These are phyloP conservation scores for Andrena chrysosceles DNA, from an alignment of 2,888 invertebrate species.

Conservation along the genomic window DNA sequence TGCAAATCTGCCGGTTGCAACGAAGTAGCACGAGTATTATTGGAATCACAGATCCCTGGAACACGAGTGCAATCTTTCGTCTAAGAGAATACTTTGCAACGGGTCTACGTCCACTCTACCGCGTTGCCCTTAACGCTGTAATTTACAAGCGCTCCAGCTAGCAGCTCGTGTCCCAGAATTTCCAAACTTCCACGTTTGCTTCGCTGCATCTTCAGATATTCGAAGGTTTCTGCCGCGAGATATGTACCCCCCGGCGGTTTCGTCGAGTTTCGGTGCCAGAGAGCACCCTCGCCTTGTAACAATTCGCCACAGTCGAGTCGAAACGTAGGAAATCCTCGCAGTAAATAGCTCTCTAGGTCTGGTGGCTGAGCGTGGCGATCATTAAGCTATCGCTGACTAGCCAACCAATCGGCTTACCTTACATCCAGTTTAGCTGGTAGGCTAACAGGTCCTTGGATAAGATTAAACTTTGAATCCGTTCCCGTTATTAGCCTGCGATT, in stretches of 20 bases:
- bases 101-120: not conserved
- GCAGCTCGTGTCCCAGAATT: not conserved
- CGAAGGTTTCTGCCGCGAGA: conserved; percentile 2
- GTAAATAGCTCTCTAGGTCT: conserved; percentile 27
- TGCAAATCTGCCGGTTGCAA: conserved; percentile 21
- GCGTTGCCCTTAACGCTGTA: not conserved
- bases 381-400: conserved; percentile 37
- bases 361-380: conserved; percentile 9
- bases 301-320: conserved; percentile 8
- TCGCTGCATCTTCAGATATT: not conserved
- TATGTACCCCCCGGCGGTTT: not conserved
- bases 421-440: conserved; percentile 17
- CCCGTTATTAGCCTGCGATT: conserved; percentile 15
- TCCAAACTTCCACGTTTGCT: not conserved
- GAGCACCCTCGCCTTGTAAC: not conserved
- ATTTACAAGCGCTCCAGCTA: not conserved
- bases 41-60: not conserved
- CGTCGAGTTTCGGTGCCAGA: not conserved
- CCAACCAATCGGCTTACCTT: conserved; percentile 42
- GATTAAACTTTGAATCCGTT: conserved; percentile 51
- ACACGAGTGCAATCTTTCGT: conserved; percentile 11
- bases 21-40: conserved; percentile 22
- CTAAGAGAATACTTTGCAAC: conserved; percentile 12
- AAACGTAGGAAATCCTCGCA: conserved; percentile 7
- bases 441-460: conserved; percentile 38